These are phyloP conservation scores for Pangasius mekongensis DNA, from an alignment of 2,797 vertebrate species.

Conservation along the genomic window DNA sequence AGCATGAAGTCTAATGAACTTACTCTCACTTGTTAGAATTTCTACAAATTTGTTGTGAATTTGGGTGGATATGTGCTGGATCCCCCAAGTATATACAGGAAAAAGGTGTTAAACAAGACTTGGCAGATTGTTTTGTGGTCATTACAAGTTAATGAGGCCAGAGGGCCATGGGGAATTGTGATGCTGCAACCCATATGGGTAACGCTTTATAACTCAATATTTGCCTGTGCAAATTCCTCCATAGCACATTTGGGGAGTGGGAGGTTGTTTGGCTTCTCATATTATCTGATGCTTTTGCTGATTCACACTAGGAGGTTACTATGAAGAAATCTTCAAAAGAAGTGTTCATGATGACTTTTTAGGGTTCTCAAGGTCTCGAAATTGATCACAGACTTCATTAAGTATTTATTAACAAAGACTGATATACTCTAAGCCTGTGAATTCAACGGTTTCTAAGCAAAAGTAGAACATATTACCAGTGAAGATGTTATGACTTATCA, in stretches of 20 bases:
- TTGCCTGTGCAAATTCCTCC: conserved; percentile 1
- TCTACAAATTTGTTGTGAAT: background rate
- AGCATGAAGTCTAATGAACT: background rate
- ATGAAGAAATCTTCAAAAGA: background rate
- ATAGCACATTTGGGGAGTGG: conserved; percentile 20
- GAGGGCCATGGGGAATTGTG: conserved; percentile 1
- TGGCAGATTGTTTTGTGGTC: conserved; percentile 21
- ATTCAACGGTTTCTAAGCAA: background rate
- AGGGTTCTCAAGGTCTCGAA: background rate
- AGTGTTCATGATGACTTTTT: background rate
- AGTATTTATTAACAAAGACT: conserved; percentile 13
- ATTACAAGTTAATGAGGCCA: conserved; percentile 37
- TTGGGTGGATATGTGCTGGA: background rate
- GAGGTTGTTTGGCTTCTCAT: conserved; percentile 21
- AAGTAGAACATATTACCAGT: background rate
- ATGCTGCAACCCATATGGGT: conserved; percentile 11
- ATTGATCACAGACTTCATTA: conserved; percentile 15
- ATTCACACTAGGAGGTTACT: conserved; percentile 2
- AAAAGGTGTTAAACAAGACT: background rate
- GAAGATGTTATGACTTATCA: background rate
- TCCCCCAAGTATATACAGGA: background rate
- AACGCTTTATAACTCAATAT: conserved; percentile 26
- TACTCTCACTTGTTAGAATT: background rate
- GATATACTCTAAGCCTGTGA: background rate
- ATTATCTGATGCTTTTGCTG: background rate